Percentiles rank a stretch among this genome's conserved stretches.
Conservation (phyloP, 35 echinoderm and acorn worm species). For the Nesometra sesokonis region DNA sequence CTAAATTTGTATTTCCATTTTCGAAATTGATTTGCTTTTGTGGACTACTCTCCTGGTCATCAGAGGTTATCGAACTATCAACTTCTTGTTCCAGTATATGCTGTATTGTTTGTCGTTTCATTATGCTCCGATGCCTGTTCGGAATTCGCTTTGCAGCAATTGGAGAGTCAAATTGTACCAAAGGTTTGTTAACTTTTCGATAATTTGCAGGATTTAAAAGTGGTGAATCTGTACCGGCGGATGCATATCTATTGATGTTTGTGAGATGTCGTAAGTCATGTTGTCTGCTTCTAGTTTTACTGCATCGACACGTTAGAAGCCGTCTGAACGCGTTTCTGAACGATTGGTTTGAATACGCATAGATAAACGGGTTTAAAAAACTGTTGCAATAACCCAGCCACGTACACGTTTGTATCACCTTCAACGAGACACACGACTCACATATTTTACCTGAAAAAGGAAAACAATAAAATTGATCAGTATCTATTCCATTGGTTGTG, state of each 20-base stretch:
- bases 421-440: conserved; percentile 12
- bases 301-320: neutral
- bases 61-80: neutral
- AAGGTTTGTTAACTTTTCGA: neutral
- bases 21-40: neutral
- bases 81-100: neutral
- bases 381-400: conserved; percentile 76
- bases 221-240: neutral
- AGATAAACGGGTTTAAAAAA: conserved; percentile 56
- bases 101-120: neutral
- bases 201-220: neutral
- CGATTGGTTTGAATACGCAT: conserved; percentile 38
- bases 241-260: neutral
- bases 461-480: no score
- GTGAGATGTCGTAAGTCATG: neutral
- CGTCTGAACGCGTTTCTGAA: conserved; percentile 39
- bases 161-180: neutral
- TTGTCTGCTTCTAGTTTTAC: neutral
- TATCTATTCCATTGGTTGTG: no score
- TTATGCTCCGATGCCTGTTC: neutral
- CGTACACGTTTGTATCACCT: conserved; percentile 30
- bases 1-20: neutral
- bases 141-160: neutral
- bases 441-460: conserved; percentile 16
- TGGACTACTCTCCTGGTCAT: neutral